These are phyloP conservation scores for Harpalus rubripes DNA, from an alignment of 2,888 invertebrate genomes.

Conservation along the genomic window DNA sequence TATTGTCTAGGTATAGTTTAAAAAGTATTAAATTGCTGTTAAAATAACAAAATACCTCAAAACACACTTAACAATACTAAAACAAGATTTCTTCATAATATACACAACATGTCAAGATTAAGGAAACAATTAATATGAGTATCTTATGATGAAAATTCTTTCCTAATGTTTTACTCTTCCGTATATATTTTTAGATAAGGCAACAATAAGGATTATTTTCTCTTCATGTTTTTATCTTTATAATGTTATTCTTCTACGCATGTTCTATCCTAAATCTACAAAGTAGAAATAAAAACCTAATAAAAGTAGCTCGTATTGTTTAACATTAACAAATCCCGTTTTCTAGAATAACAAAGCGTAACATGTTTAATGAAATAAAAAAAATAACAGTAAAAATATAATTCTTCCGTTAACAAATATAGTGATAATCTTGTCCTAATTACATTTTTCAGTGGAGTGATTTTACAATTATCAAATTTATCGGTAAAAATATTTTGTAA, in stretches of 20 bases:
- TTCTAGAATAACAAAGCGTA: background rate
- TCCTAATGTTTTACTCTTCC: background rate
- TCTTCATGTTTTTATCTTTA: background rate
- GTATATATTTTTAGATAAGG: background rate
- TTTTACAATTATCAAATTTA: background rate
- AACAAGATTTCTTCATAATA: background rate
- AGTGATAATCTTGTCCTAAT: background rate
- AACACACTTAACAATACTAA: background rate
- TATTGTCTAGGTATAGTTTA: background rate
- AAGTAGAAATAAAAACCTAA: background rate
- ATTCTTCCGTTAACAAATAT: background rate
- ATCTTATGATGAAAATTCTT: background rate
- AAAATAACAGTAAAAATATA: background rate
- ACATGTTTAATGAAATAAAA: constrained; percentile 7
- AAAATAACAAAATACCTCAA: background rate
- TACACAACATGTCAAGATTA: background rate
- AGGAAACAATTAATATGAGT: background rate
- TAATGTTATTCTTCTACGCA: background rate
- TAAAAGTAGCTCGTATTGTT: background rate
- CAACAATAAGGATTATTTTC: constrained; percentile 8
- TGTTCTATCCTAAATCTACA: background rate
- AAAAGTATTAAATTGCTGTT: background rate
- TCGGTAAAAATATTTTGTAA: background rate
- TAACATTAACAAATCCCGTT: background rate
- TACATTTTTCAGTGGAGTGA: background rate